Percentiles rank a stretch among this genome's conserved stretches.
Evolutionary conservation across 2,888 invertebrate genomes (phyloP).

Genomic region (Sipha maydis): DNA sequence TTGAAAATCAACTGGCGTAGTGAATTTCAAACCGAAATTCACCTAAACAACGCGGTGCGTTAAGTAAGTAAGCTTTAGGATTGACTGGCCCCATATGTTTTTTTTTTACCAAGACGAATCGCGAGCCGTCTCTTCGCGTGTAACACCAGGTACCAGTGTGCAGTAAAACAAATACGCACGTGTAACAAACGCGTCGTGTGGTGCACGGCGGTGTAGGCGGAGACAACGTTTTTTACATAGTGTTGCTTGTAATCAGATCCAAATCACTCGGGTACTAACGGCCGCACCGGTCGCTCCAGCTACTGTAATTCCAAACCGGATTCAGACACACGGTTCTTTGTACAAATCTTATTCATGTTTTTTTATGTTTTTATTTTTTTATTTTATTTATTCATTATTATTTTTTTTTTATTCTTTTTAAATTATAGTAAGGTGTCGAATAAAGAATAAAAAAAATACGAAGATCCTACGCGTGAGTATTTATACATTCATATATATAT

Average conservation of each 20-base stretch:
- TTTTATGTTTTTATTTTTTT: background rate
- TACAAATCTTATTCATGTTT: constrained; percentile 28
- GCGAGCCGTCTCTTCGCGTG: too few relatives aligned
- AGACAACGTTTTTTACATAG: constrained; percentile 50
- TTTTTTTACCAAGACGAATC: too few relatives aligned
- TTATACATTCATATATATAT: background rate
- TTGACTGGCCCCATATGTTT: too few relatives aligned
- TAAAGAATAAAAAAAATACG: constrained; percentile 7
- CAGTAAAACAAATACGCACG: background rate
- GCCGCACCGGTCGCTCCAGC: constrained; percentile 1
- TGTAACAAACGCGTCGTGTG: background rate
- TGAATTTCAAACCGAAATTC: too few relatives aligned
- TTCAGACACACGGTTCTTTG: constrained; percentile 26
- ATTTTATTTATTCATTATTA: too few relatives aligned
- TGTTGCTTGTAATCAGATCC: constrained; percentile 57
- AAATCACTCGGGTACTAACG: constrained; percentile 25
- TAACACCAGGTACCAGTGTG: background rate
- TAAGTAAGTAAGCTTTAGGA: too few relatives aligned
- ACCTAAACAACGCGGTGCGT: too few relatives aligned
- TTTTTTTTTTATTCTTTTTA: constrained; percentile 13
- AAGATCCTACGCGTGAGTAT: constrained; percentile 16
- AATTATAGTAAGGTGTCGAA: constrained; percentile 53
- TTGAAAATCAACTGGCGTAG: too few relatives aligned
- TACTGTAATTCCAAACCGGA: constrained; percentile 61
- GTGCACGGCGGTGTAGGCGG: constrained; percentile 33